phyloP scores from a whole-genome alignment of 2,113 vertebrate species.

The Pterocles burchelli region DNA sequence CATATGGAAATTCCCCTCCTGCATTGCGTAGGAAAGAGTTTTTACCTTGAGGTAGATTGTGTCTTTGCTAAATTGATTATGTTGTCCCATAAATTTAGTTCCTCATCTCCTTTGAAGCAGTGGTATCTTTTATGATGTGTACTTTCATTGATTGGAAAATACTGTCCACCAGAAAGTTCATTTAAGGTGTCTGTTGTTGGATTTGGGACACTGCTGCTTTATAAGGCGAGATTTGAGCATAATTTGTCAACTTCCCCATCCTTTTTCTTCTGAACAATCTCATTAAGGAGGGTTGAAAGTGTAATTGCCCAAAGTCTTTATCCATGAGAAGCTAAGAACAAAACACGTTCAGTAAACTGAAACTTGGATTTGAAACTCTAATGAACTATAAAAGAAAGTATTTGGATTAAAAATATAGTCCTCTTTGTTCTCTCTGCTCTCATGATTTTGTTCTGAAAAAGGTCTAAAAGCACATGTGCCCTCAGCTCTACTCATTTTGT shows the following conservation, averaged over 20 bases:
- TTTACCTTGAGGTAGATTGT: background rate
- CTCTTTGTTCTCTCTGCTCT: slow-evolving; percentile 42
- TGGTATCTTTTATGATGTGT: background rate
- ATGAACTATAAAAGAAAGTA: background rate
- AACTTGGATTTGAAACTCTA: background rate
- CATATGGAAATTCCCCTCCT: background rate
- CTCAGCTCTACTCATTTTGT: background rate
- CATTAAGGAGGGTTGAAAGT: slow-evolving; percentile 41
- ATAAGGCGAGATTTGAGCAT: background rate
- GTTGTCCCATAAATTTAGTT: background rate
- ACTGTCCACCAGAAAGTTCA: background rate
- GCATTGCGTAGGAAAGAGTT: background rate
- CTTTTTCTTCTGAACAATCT: background rate
- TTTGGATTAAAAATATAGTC: background rate
- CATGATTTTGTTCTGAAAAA: background rate
- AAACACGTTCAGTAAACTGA: background rate
- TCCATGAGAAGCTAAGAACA: slow-evolving; percentile 46
- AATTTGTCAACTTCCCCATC: slow-evolving; percentile 5
- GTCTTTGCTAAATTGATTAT: background rate
- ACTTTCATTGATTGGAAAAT: background rate
- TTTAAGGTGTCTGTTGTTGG: background rate
- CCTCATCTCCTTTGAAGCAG: background rate
- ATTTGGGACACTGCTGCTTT: slow-evolving; percentile 14
- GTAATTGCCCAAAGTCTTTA: slow-evolving; percentile 35
- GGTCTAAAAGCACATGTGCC: background rate